A percentile compares a stretch with the other conserved stretches of the same genome.
These are phyloP conservation scores for Fragum fragum DNA, from an alignment of 2,888 invertebrate genomes.

Conservation along the genomic window DNA sequence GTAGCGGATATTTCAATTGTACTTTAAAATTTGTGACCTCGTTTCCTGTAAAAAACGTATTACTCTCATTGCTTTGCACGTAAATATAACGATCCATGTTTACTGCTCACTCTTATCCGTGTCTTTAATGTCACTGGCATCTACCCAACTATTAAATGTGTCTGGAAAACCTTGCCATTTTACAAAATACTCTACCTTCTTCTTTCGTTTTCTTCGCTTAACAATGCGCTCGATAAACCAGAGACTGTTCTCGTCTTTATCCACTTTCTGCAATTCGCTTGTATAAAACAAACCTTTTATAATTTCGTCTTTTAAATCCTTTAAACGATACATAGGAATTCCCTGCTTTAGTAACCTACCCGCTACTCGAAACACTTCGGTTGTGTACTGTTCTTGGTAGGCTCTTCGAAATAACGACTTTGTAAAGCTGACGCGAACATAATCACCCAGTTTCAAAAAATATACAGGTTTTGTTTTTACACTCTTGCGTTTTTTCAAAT, in stretches of 20 bases:
- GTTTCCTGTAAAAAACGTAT: slow-evolving; percentile 17
- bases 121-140: slow-evolving; percentile 50
- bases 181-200: slow-evolving; percentile 44
- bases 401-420: slow-evolving; percentile 36
- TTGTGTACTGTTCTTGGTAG: slow-evolving; percentile 45
- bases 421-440: slow-evolving; percentile 39
- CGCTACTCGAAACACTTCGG: slow-evolving; percentile 48
- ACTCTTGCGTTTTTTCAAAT: slow-evolving; percentile 31
- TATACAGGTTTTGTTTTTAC: slow-evolving; percentile 29
- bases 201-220: slow-evolving; percentile 44
- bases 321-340: slow-evolving; percentile 43
- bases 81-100: slow-evolving; percentile 40
- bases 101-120: slow-evolving; percentile 6
- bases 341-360: slow-evolving; percentile 33
- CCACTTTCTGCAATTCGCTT: slow-evolving; percentile 47
- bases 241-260: slow-evolving; percentile 55
- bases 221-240: slow-evolving; percentile 48
- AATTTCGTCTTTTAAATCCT: slow-evolving; percentile 40
- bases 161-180: slow-evolving; percentile 54
- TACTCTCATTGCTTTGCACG: slow-evolving; percentile 33
- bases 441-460: slow-evolving; percentile 33
- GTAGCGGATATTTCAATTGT: slow-evolving; percentile 15
- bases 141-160: slow-evolving; percentile 53
- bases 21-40: slow-evolving; percentile 21
- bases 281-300: slow-evolving; percentile 48